Percentiles rank a stretch among this genome's conserved stretches.
Conservation (phyloP, 2,113 vertebrate species). For the Zosterops hypoxanthus region DNA sequence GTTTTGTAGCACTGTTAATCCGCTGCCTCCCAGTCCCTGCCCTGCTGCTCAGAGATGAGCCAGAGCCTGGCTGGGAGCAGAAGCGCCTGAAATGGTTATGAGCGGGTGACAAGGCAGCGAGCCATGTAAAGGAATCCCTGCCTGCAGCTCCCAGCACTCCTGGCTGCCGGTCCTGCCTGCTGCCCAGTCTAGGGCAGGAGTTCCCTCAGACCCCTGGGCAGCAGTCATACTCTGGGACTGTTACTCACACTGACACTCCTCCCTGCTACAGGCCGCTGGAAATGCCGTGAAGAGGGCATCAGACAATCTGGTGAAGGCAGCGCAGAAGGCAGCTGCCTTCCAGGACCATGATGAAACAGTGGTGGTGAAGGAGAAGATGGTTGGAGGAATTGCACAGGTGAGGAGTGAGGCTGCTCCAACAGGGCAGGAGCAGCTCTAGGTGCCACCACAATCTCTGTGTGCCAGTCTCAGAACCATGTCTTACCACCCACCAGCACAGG, state of each 20-base stretch:
- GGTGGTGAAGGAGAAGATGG: constrained; percentile 97
- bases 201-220: not conserved
- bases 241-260: not conserved
- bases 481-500: not conserved
- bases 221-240: not conserved
- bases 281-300: constrained; percentile 96
- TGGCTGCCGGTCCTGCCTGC: not conserved
- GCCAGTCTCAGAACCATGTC: not conserved
- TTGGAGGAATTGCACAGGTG: constrained; percentile 97
- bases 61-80: not conserved
- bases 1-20: not conserved
- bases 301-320: constrained; percentile 95
- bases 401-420: not conserved
- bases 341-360: constrained; percentile 90
- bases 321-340: constrained; percentile 95
- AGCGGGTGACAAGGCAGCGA: not conserved
- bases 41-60: not conserved
- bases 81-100: constrained; percentile 57
- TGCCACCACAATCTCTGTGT: not conserved
- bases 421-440: not conserved
- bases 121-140: constrained; percentile 34
- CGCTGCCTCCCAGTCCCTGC: not conserved
- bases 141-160: not conserved
- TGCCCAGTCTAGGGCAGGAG: not conserved
- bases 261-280: constrained; percentile 82